A percentile compares a stretch with the other conserved stretches of the same genome.
phyloP scores from a whole-genome alignment of 2,797 vertebrate species.

The Gymnopithys bicolor region DNA sequence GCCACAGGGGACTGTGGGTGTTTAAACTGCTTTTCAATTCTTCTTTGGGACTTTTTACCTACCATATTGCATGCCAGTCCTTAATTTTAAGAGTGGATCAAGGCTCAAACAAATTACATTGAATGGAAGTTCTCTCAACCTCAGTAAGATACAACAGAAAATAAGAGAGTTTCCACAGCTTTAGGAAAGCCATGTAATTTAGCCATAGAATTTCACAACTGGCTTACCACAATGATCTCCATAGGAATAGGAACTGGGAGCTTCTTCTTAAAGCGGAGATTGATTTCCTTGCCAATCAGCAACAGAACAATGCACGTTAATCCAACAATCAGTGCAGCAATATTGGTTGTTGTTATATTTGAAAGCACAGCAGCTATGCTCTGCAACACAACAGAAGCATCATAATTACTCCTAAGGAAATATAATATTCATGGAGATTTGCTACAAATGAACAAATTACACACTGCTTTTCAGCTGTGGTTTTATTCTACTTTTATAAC shows the following conservation, averaged over 20 bases:
- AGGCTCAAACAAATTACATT: neutral
- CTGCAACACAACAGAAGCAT: constrained; percentile 76
- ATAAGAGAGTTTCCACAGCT: neutral
- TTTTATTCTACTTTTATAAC: neutral
- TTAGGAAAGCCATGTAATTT: neutral
- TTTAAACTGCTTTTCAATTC: neutral
- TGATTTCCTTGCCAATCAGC: constrained; percentile 88
- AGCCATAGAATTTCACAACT: neutral
- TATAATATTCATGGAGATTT: neutral
- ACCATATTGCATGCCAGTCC: neutral
- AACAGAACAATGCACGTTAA: constrained; percentile 85
- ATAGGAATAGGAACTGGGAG: constrained; percentile 93
- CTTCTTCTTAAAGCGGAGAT: constrained; percentile 90
- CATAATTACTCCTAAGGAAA: neutral
- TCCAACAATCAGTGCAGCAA: constrained; percentile 84
- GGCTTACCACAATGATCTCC: constrained; percentile 92
- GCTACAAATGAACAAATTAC: neutral
- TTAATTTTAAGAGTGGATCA: neutral
- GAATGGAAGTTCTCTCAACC: neutral
- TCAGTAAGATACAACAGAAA: neutral
- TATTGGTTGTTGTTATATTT: constrained; percentile 86
- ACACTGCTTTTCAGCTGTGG: neutral
- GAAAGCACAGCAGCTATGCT: constrained; percentile 84
- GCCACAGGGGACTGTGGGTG: neutral
- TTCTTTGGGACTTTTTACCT: neutral